phyloP scores from a whole-genome alignment of 2,888 invertebrate genomes.

The Drymonia ruficornis region DNA sequence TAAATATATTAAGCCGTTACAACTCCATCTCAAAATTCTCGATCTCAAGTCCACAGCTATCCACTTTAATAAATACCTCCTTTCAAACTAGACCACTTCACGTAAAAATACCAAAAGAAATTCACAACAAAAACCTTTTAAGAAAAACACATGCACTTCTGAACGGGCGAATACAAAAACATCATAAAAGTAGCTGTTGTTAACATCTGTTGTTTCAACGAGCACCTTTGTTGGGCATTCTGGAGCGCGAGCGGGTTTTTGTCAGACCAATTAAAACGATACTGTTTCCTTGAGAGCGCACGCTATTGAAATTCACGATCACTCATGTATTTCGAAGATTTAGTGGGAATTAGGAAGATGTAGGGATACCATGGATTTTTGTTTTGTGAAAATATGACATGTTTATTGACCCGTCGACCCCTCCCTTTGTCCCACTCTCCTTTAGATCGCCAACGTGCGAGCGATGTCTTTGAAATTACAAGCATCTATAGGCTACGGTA shows the following conservation, averaged over 20 bases:
- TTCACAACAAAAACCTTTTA: constrained; percentile 32
- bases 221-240: constrained; percentile 22
- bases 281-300: constrained; percentile 54
- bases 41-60: neutral
- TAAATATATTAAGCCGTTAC: neutral
- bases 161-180: constrained; percentile 8
- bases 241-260: constrained; percentile 51
- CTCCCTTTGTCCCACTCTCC: too few species aligned
- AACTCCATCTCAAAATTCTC: neutral
- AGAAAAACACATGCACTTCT: constrained; percentile 35
- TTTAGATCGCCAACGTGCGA: too few species aligned
- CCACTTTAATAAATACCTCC: constrained; percentile 1
- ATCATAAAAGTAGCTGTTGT: constrained; percentile 24
- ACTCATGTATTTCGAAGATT: constrained; percentile 67
- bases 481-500: too few species aligned
- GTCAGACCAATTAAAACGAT: constrained; percentile 69
- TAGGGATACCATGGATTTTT: neutral
- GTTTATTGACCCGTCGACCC: too few species aligned
- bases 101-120: constrained; percentile 30
- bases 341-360: constrained; percentile 61
- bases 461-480: too few species aligned
- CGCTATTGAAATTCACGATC: constrained; percentile 70
- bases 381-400: neutral
- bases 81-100: constrained; percentile 24
- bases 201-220: constrained; percentile 33